Conservation (phyloP, 2,113 vertebrate genomes). For the Benitochromis conjunctus region DNA sequence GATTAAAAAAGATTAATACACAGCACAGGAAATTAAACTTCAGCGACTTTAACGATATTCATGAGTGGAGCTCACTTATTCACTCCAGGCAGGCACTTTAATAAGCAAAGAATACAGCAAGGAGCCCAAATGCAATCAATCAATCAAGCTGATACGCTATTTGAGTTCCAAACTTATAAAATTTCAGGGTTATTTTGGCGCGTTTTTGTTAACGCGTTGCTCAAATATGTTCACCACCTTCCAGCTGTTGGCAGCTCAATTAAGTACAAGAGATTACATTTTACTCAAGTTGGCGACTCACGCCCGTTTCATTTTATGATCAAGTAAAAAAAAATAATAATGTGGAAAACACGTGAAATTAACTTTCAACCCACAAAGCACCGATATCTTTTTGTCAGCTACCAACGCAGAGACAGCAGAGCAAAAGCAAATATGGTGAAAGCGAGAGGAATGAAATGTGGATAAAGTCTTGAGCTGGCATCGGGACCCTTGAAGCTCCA, state of each 20-base stretch:
- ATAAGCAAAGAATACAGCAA: slow-evolving; percentile 67
- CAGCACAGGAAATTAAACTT: slow-evolving; percentile 79
- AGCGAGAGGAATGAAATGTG: neutral
- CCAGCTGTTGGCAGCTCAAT: neutral
- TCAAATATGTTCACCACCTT: slow-evolving; percentile 31
- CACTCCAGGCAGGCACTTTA: slow-evolving; percentile 67
- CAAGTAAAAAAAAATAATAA: neutral
- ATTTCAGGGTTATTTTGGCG: slow-evolving; percentile 13
- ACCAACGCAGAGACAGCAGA: neutral
- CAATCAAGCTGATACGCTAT: slow-evolving; percentile 65
- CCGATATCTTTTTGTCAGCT: neutral
- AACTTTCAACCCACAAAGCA: neutral
- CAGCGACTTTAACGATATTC: slow-evolving; percentile 73
- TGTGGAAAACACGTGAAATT: neutral
- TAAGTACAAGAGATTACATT: neutral
- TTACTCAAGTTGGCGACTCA: neutral
- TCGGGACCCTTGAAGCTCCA: slow-evolving; percentile 11
- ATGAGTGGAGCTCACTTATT: slow-evolving; percentile 63
- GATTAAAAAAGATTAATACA: slow-evolving; percentile 74
- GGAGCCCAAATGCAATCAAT: slow-evolving; percentile 65
- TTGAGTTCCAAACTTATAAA: slow-evolving; percentile 54
- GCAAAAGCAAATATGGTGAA: neutral
- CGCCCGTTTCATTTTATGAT: neutral
- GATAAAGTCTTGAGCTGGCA: neutral
- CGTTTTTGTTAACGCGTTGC: slow-evolving; percentile 49